These are phyloP conservation scores for Drosophila kikkawai DNA, from an alignment of 1,140 invertebrate genomes.

Conservation along the genomic window DNA sequence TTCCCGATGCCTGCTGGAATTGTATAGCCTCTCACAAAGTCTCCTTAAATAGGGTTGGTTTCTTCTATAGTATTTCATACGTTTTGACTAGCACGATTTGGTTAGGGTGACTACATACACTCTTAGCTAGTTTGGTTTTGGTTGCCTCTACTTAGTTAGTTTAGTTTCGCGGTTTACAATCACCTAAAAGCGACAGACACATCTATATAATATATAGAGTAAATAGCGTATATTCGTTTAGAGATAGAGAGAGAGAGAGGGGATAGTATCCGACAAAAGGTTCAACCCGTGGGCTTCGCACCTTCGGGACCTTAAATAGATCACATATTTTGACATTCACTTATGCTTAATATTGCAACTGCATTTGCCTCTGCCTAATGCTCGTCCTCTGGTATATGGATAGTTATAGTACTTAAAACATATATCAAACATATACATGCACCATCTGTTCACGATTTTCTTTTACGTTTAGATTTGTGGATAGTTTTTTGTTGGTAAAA, in stretches of 20 bases:
- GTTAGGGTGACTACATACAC: constrained; percentile 48
- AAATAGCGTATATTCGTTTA: constrained; percentile 9
- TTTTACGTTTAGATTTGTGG: neutral
- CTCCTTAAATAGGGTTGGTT: constrained; percentile 17
- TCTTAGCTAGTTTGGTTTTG: constrained; percentile 34
- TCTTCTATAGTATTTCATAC: constrained; percentile 55
- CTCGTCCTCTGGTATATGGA: constrained; percentile 29
- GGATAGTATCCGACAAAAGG: constrained; percentile 70
- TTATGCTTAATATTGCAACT: constrained; percentile 80
- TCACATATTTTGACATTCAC: constrained; percentile 84
- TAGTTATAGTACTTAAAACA: constrained; percentile 54
- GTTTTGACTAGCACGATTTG: constrained; percentile 71
- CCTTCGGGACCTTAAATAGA: constrained; percentile 81
- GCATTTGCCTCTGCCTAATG: constrained; percentile 52
- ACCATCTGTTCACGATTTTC: neutral
- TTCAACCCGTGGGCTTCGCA: constrained; percentile 49
- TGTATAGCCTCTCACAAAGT: constrained; percentile 56
- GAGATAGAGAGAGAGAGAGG: constrained; percentile 39
- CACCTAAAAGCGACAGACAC: constrained; percentile 49
- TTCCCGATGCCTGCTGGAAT: constrained; percentile 25
- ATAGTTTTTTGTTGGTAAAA: neutral
- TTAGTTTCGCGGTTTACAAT: constrained; percentile 36
- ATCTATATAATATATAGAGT: constrained; percentile 6
- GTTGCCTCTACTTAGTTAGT: constrained; percentile 40
- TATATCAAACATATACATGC: constrained; percentile 40